Evolutionary conservation across 2,113 vertebrate species (phyloP).

Genomic region (Lepidothrix coronata): DNA sequence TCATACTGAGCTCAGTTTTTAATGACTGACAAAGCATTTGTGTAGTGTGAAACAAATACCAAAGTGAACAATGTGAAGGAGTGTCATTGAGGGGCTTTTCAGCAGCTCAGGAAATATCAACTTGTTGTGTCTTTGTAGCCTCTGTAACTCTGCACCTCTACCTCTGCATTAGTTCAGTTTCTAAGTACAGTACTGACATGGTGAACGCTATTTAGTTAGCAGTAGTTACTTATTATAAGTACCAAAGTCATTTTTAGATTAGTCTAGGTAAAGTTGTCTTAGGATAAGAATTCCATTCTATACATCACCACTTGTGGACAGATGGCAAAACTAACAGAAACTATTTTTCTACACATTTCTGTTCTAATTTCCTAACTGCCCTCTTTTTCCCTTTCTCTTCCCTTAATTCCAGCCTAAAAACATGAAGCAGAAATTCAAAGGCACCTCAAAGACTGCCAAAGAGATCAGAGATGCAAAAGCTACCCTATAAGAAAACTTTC

Average conservation of each 20-base stretch:
- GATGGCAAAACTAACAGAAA: background rate
- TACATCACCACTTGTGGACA: background rate
- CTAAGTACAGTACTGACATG: background rate
- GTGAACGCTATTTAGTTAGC: background rate
- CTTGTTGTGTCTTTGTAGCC: background rate
- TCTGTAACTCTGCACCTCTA: background rate
- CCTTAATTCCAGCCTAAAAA: background rate
- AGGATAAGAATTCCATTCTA: background rate
- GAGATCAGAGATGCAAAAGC: background rate
- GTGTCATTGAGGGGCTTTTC: background rate
- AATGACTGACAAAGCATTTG: background rate
- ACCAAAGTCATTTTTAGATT: background rate
- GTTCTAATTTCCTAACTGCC: background rate
- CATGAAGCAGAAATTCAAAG: background rate
- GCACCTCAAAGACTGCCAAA: background rate
- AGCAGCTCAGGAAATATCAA: background rate
- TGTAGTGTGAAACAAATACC: background rate
- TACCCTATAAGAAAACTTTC: background rate
- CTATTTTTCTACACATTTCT: background rate
- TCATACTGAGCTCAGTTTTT: conserved; percentile 20
- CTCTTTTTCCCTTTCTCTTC: background rate
- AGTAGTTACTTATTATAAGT: background rate
- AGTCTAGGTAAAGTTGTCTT: background rate
- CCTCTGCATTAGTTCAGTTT: background rate
- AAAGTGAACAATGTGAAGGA: background rate